Base-by-base conservation (phyloP, 2,888 invertebrate species). In the Dicyrtoma fusca region DNA sequence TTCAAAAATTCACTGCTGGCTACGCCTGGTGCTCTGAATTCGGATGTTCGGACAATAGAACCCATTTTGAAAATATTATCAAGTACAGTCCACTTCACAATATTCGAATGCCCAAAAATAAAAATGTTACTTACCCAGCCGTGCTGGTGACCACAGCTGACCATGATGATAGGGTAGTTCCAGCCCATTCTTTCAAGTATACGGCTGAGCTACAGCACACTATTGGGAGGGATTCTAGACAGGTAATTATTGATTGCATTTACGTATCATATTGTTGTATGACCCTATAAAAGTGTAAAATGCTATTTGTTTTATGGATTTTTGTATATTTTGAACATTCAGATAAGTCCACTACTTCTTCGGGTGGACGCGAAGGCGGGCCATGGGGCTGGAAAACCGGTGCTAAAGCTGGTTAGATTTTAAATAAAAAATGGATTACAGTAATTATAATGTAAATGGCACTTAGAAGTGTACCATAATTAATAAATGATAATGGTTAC, bases 1-100 rank as follows among this genome's bases (percentile, higher is more conserved):
- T 93, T 86, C 96, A 98, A 84, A 95, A 96, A 85, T 97, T 98
- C 84, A 98, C 98, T 6, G 95, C 97, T 82, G 98, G 98, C 0
- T 92, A 93, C 84, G 93, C 95, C 53, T 99, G 98, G 98, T 91
- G 88, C 13, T 92, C 96, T 0, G 98, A 99, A 85, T 99, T 92
- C 85, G 98, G 98, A 53, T 91, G 91, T 84, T 91, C 97, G 0
- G 94, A 95, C 80, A 84, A 86, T 23, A 86, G 89, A 81, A 89
- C 92, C 26, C 91, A 97, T 82, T 98, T 97, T 83, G 86, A 91
- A 11, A 92, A 92, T 84, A 84, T 96, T 62, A 85, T 89, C 74
- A 91, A 91, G 82, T 93, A 93, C 84, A 98, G 98, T 4, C 98
- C 98, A 0, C 85, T 98, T 47, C 98, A 99, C 85, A 98, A 97